Conservation (phyloP, 2,113 vertebrate genomes). For the Corythornis madagascariensis region DNA sequence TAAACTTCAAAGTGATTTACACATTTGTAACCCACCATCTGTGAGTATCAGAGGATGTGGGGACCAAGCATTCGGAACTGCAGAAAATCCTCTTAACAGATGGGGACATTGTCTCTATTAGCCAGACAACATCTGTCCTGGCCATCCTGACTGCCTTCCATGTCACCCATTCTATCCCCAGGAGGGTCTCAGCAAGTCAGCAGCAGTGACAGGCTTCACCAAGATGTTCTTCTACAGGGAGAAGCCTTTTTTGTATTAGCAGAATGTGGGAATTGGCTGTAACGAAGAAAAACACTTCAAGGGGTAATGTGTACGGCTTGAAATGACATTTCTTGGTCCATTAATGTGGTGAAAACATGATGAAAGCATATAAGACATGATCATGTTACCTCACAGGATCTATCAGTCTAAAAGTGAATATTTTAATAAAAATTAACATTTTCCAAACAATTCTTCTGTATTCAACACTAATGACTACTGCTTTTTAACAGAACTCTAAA, state of each 20-base stretch:
- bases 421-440: not conserved
- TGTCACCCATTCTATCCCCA: slow-evolving; percentile 23
- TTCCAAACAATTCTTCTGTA: not conserved
- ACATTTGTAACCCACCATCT: slow-evolving; percentile 53
- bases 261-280: not conserved
- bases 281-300: not conserved
- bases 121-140: slow-evolving; percentile 50
- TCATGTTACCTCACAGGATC: not conserved
- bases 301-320: not conserved
- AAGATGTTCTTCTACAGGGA: not conserved
- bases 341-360: not conserved
- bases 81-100: slow-evolving; percentile 43
- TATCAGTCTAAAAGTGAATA: not conserved
- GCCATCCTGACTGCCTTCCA: not conserved
- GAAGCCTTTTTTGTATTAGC: not conserved
- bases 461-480: not conserved
- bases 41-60: slow-evolving; percentile 16
- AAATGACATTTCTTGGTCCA: not conserved
- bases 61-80: not conserved
- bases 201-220: not conserved
- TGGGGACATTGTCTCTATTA: slow-evolving; percentile 43
- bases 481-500: not conserved
- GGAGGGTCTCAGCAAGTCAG: not conserved
- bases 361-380: not conserved
- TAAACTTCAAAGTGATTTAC: slow-evolving; percentile 13